Evolutionary conservation across 1,140 invertebrate genomes (phyloP).

Genomic region (Polyergus mexicanus): DNA sequence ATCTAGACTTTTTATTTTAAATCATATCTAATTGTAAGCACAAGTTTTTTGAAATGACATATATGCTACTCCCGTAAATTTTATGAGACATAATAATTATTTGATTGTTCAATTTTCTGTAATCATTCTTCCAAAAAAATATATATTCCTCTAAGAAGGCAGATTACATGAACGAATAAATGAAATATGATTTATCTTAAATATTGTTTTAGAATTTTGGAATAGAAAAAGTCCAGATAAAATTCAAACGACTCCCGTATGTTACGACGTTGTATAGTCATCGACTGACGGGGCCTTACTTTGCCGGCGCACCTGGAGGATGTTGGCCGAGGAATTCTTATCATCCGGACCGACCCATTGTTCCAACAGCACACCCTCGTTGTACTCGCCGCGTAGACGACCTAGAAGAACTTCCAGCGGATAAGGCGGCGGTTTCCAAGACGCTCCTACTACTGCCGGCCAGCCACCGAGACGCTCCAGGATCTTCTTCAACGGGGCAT

Average conservation of each 20-base stretch:
- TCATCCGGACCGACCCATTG: constrained; percentile 95
- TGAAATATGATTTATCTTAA: no score
- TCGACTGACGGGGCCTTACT: constrained; percentile 82
- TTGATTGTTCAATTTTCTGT: no score
- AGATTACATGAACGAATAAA: no score
- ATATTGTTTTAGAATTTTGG: no score
- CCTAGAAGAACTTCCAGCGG: constrained; percentile 90
- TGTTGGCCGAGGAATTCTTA: constrained; percentile 94
- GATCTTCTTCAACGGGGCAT: constrained; percentile 88
- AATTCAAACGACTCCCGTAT: neutral
- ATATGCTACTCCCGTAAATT: no score
- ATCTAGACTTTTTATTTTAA: no score
- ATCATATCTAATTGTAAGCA: no score
- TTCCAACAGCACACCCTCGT: constrained; percentile 92
- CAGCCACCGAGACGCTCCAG: constrained; percentile 91
- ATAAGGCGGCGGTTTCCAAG: constrained; percentile 89
- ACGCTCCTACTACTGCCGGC: constrained; percentile 89
- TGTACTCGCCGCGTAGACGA: constrained; percentile 90
- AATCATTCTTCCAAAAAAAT: no score
- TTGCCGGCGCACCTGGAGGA: constrained; percentile 91
- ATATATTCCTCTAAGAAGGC: no score
- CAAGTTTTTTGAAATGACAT: no score
- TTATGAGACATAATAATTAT: no score
- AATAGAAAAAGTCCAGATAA: neutral
- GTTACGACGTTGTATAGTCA: constrained; percentile 63